Percentiles rank a stretch among this genome's conserved stretches.
These are phyloP conservation scores for Botrylloides violaceus DNA, from an alignment of 23 tunicate genomes.

Conservation along the genomic window DNA sequence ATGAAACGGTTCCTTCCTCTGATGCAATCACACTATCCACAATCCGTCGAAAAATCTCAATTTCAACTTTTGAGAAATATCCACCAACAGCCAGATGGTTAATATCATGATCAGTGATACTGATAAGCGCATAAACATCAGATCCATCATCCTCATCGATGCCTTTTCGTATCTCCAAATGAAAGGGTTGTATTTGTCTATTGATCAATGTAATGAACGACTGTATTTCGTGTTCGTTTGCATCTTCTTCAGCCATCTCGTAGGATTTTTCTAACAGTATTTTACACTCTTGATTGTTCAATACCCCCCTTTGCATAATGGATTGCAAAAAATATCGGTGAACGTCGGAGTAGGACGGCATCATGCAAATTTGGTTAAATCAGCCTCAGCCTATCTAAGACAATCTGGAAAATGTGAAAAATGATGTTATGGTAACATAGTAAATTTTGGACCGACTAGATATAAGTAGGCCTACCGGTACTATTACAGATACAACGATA, in stretches of 20 bases:
- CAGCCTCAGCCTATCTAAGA: too few species aligned
- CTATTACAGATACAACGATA: too few species aligned
- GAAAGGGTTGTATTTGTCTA: slow-evolving; percentile 42
- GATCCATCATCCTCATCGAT: slow-evolving; percentile 66
- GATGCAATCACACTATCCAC: slow-evolving; percentile 43
- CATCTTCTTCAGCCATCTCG: slow-evolving; percentile 13
- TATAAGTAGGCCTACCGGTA: too few species aligned
- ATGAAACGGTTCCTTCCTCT: slow-evolving; percentile 42
- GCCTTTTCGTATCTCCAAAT: slow-evolving; percentile 44
- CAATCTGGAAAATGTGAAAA: too few species aligned
- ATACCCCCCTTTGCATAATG: slow-evolving; percentile 41
- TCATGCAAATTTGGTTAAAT: too few species aligned
- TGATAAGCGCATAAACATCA: slow-evolving; percentile 48
- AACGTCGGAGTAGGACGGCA: slow-evolving; percentile 26
- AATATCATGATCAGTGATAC: slow-evolving; percentile 47
- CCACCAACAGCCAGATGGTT: slow-evolving; percentile 55
- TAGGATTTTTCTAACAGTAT: slow-evolving; percentile 21
- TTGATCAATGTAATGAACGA: slow-evolving; percentile 40
- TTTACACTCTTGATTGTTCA: slow-evolving; percentile 26
- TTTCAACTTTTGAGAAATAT: slow-evolving; percentile 32
- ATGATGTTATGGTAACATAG: too few species aligned
- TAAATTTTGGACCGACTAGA: too few species aligned
- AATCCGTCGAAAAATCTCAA: slow-evolving; percentile 46
- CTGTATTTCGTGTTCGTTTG: neutral
- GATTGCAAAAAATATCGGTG: slow-evolving; percentile 69